phyloP scores from a whole-genome alignment of 2,797 vertebrate genomes.

The Iguana delicatissima region DNA sequence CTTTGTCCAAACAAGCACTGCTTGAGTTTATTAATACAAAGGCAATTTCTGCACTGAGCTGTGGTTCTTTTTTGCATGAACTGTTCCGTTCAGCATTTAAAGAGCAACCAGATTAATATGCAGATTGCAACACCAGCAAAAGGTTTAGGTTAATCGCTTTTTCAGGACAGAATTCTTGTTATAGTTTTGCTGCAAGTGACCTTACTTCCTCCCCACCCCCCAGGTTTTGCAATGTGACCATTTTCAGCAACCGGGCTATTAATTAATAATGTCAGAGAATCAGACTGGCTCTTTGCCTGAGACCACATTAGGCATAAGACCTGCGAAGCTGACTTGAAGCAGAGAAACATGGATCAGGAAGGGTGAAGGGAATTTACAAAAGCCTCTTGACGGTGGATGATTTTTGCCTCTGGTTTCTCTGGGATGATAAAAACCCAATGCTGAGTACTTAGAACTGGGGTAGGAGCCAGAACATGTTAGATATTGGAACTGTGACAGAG shows the following conservation, averaged over 20 bases:
- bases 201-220: fast-evolving
- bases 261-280: fast-evolving
- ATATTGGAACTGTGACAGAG: not conserved
- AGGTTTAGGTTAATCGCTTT: not conserved
- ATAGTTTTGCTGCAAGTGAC: not conserved
- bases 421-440: not conserved
- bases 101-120: not conserved
- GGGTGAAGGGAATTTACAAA: not conserved
- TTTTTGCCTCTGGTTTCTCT: not conserved
- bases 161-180: not conserved
- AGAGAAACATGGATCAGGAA: not conserved
- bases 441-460: not conserved
- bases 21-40: not conserved
- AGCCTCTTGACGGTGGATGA: fast-evolving
- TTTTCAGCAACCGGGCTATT: not conserved
- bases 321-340: not conserved
- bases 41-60: not conserved
- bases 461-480: not conserved
- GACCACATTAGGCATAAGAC: fast-evolving
- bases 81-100: not conserved
- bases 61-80: not conserved
- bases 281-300: fast-evolving
- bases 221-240: not conserved
- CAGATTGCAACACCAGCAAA: not conserved
- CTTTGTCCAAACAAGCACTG: not conserved